Conservation (phyloP, 1,140 invertebrate genomes). For the Cyclargus thomasi region DNA sequence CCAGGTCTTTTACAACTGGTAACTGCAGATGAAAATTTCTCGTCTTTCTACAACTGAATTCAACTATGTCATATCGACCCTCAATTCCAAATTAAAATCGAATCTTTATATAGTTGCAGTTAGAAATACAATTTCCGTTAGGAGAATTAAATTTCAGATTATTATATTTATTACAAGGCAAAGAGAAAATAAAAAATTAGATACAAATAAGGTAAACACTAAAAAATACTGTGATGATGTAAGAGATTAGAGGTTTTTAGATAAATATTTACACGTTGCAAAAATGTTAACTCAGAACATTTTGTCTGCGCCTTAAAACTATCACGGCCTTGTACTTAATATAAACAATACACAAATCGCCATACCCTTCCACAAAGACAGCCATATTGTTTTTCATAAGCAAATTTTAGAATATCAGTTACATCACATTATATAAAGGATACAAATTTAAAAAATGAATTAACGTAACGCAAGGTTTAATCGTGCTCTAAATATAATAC, state of each 20-base stretch:
- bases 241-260: background rate
- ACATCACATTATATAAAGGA: background rate
- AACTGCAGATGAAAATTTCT: background rate
- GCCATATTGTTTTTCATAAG: constrained; percentile 12
- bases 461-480: background rate
- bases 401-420: constrained; percentile 13
- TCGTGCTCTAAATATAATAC: constrained; percentile 19
- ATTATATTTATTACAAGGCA: too few relatives aligned
- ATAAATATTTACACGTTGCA: constrained; percentile 11
- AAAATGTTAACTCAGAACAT: background rate
- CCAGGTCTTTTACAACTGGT: background rate
- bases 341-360: constrained; percentile 13
- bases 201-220: background rate
- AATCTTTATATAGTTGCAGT: too few relatives aligned
- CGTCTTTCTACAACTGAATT: background rate
- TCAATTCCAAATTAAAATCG: too few relatives aligned
- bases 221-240: background rate
- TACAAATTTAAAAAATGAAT: background rate
- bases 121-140: too few relatives aligned
- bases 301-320: constrained; percentile 26
- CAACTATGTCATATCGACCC: background rate
- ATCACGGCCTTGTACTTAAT: constrained; percentile 26
- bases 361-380: background rate
- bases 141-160: too few relatives aligned
- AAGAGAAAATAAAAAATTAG: background rate